Base-by-base conservation (phyloP, 2,888 invertebrate species). In the Baronia brevicornis region DNA sequence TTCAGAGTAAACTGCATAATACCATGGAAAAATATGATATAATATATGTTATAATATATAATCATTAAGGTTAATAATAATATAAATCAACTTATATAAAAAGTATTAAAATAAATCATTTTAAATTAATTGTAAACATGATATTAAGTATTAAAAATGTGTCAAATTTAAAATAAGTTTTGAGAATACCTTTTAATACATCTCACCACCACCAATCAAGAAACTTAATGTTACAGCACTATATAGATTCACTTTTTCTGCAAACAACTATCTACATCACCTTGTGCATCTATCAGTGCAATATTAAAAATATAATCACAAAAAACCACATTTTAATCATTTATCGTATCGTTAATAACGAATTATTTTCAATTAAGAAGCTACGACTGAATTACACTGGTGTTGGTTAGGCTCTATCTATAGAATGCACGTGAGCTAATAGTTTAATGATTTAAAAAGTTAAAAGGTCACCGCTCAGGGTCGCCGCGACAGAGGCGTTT, bases 221-320 rank as follows among this genome's bases (percentile, higher is more conserved):
- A 64, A 66, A 69, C 59, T 43, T 37, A 43, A 51, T 41, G 55
- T 65, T 67, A 72, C 66, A 60, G 46, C 57, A 64, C 68, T 60
- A 58, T 64, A 68, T 59, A 58, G 44, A 52, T 57, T 53, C 65
- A 68, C 59, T 65, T 62, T 64, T 62, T 55, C 65, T 70, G 69
- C 59, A 65, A 67, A 67, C 67, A 75, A 77, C 73, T 62, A 64
- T 17, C 20, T 50, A 60, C 60, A 61, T 60, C 57, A 59, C 56
- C 35, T 29, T 36, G 37, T 39, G 18, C 26, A 25, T n/a, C n/a
- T 36, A 49, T 56, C 45, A 54, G 38, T 39, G 46, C 41, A 48
- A 46, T 44, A 43, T 40, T 42, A 36, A 43, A 33, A 46, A 32
- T 14, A 28, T 38, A 41, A 46, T 44, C 43, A 38, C 33, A 33